phyloP scores from a whole-genome alignment of 2,888 invertebrate genomes.

The Acrobasis consociella region DNA sequence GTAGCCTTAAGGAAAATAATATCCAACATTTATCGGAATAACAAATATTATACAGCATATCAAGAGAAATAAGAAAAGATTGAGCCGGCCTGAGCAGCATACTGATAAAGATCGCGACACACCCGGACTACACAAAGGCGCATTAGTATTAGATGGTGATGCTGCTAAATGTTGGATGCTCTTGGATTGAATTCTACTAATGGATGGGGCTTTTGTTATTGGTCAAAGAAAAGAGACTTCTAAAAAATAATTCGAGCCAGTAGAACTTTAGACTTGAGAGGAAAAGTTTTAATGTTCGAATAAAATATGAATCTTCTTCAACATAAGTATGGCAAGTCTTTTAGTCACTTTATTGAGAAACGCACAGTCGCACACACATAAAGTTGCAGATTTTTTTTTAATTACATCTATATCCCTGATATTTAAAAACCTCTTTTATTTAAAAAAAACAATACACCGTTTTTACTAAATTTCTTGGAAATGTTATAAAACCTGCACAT shows the following conservation, averaged over 20 bases:
- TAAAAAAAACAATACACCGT: too few species aligned
- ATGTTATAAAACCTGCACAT: too few species aligned
- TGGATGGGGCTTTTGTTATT: slow-evolving; percentile 49
- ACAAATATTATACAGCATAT: slow-evolving; percentile 23
- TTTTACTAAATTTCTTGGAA: too few species aligned
- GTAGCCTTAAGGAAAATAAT: background rate
- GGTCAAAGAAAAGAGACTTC: too few species aligned
- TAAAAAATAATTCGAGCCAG: slow-evolving; percentile 16
- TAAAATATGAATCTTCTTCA: slow-evolving; percentile 26
- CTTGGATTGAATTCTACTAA: slow-evolving; percentile 41
- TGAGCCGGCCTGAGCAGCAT: slow-evolving; percentile 29
- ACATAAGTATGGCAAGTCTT: too few species aligned
- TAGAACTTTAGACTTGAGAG: slow-evolving; percentile 37
- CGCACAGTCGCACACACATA: too few species aligned
- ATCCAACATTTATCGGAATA: slow-evolving; percentile 21
- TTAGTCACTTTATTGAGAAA: too few species aligned
- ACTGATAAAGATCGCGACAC: slow-evolving; percentile 18
- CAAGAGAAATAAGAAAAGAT: slow-evolving; percentile 40
- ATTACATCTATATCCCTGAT: too few species aligned
- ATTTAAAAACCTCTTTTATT: too few species aligned
- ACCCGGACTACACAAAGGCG: slow-evolving; percentile 16
- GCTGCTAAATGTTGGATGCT: slow-evolving; percentile 12
- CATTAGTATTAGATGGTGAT: slow-evolving; percentile 19
- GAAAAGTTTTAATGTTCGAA: too few species aligned
- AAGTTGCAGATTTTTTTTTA: too few species aligned